phyloP scores from a whole-genome alignment of 1,140 invertebrate species.

The Calliphora vicina region DNA sequence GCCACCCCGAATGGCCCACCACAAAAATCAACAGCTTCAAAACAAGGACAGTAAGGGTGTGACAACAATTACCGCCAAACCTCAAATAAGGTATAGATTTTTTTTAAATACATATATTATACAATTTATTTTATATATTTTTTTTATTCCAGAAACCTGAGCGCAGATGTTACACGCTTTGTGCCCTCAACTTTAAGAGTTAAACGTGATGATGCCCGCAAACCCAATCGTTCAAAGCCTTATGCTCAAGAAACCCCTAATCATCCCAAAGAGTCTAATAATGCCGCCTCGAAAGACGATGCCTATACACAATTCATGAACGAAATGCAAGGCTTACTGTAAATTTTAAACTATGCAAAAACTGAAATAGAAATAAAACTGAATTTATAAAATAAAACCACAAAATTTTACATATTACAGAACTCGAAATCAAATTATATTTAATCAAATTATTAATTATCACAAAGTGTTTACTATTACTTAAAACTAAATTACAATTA shows the following conservation, averaged over 20 bases:
- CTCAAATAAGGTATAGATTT: conserved; percentile 77
- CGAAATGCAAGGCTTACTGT: conserved; percentile 95
- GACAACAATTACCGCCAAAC: conserved; percentile 90
- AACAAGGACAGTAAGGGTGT: conserved; percentile 64
- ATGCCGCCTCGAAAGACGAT: conserved; percentile 89
- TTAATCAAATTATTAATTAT: neutral
- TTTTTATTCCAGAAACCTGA: conserved; percentile 74
- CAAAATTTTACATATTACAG: neutral
- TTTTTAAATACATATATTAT: neutral
- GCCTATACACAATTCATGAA: conserved; percentile 98
- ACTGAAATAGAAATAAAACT: neutral
- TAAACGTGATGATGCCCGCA: conserved; percentile 81
- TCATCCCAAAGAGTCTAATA: conserved; percentile 62
- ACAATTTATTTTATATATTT: neutral
- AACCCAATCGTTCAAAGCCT: conserved; percentile 60
- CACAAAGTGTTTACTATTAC: neutral
- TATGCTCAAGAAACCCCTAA: conserved; percentile 61
- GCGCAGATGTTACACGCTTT: conserved; percentile 94
- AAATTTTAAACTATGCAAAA: conserved; percentile 44
- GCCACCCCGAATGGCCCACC: conserved; percentile 62
- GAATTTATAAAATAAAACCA: conserved; percentile 1
- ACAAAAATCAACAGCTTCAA: conserved; percentile 57
- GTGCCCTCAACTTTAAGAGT: conserved; percentile 90
- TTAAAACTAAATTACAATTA: conserved; percentile 7
- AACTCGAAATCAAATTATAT: neutral